Base-by-base conservation (phyloP, 2,113 vertebrate species). In the Cyprinodon brontotheroides region DNA sequence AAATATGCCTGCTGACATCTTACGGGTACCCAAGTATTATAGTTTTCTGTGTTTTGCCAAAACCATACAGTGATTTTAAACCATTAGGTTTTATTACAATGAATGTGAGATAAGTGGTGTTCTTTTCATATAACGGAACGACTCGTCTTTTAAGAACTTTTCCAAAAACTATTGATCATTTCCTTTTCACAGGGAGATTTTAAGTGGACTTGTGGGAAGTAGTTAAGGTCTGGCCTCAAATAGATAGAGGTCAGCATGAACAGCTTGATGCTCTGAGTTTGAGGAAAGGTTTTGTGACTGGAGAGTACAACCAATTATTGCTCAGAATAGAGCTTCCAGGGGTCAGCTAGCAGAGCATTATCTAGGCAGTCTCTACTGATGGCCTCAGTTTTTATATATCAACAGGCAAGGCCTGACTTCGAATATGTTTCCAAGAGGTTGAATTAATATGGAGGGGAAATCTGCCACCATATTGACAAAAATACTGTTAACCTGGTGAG, bases 1-100 rank as follows among this genome's bases (percentile, higher is more conserved):
- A 85, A 82, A 76, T 89, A 83, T 83, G 67, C 68, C 61, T 66
- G 72, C 75, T 83, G 79, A 86, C 65, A 78, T 61, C 82, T 81
- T 57, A 75, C 72, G 83, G 84, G 69, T 65, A 71, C 77, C 43
- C n/a, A 45, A 64, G 37, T 75, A 73, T 86, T 74, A 71, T 79
- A 78, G 70, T 59, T 67, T 75, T 75, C 72, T 75, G 68, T 36
- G 22, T 22, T 62, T 72, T 83, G 82, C 84, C 86, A 84, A 91
- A 91, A 84, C 80, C 77, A 82, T 65, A 70, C 78, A 79, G 72
- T 60, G 60, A 73, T 82, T 81, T 75, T 22, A 79, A 71, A 70
- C 79, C 68, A 76, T 79, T 81, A 79, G 62, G 57, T 84, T 83
- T 65, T 71, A 74, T 82, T 81, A 76, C 74, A 74, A 68, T 73